phyloP scores from a whole-genome alignment of 1,140 invertebrate species.

The Drosophila sp. region DNA sequence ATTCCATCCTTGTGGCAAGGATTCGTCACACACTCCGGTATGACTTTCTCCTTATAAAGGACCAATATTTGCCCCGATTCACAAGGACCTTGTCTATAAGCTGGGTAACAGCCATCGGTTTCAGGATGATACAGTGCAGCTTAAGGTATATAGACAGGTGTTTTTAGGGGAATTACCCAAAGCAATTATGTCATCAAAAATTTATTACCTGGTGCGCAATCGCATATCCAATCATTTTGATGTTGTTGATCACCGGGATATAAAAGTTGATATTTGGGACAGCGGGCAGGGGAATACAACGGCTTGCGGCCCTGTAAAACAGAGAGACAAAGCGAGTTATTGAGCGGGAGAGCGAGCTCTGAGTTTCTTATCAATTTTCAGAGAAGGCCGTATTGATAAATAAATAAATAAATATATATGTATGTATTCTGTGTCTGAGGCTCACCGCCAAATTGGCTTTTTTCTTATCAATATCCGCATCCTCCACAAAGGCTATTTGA shows the following conservation, averaged over 20 bases:
- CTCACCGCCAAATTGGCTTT: conserved; percentile 74
- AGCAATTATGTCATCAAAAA: conserved; percentile 59
- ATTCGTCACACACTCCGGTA: conserved; percentile 86
- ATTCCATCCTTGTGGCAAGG: conserved; percentile 84
- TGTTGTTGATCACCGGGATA: conserved; percentile 86
- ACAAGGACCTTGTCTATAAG: conserved; percentile 87
- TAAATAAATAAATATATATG: not conserved
- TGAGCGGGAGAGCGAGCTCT: conserved; percentile 10
- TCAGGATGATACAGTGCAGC: conserved; percentile 86
- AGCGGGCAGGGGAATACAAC: conserved; percentile 84
- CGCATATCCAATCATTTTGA: conserved; percentile 86
- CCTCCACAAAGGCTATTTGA: conserved; percentile 70
- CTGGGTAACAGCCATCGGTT: conserved; percentile 85
- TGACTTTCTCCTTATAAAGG: conserved; percentile 83
- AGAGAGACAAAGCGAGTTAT: conserved; percentile 33
- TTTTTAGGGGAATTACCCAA: conserved; percentile 28
- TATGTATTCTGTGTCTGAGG: not conserved
- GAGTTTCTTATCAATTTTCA: conserved; percentile 46
- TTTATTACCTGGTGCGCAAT: conserved; percentile 86
- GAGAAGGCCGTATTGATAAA: conserved; percentile 6
- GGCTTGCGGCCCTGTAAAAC: conserved; percentile 84
- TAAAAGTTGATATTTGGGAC: conserved; percentile 86
- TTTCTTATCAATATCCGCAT: conserved; percentile 66
- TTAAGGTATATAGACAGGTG: conserved; percentile 55
- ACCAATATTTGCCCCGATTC: conserved; percentile 84